Conservation (phyloP, 2,797 vertebrate genomes). For the Carcharodon carcharias region DNA sequence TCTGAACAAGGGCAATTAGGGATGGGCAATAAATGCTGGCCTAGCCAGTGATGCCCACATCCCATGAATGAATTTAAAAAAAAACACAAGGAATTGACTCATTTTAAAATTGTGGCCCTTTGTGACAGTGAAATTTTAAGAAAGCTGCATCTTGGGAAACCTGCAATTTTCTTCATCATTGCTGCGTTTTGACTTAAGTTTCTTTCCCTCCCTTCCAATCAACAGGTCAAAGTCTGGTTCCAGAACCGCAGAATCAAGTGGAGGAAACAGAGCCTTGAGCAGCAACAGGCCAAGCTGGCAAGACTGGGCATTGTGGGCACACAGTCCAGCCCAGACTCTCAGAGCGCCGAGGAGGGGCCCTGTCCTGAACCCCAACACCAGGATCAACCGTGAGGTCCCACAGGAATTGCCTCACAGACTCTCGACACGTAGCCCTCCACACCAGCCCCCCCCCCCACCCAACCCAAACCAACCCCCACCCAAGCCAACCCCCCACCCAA, state of each 20-base stretch:
- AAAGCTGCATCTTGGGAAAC: not conserved
- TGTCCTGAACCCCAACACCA: not conserved
- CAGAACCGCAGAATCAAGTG: slow-evolving; percentile 77
- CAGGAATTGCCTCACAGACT: not conserved
- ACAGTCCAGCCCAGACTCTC: slow-evolving; percentile 60
- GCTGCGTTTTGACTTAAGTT: not conserved
- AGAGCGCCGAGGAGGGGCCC: slow-evolving; percentile 57
- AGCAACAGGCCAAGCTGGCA: slow-evolving; percentile 71
- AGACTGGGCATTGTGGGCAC: slow-evolving; percentile 60
- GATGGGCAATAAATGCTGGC: too few relatives aligned
- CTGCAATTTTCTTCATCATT: not conserved
- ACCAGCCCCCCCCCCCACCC: too few relatives aligned
- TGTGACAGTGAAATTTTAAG: not conserved
- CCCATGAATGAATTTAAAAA: too few relatives aligned
- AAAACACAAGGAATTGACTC: not conserved
- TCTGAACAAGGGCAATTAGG: too few relatives aligned
- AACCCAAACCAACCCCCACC: too few relatives aligned
- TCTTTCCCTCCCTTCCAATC: not conserved
- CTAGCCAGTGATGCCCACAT: too few relatives aligned
- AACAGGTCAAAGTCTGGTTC: slow-evolving; percentile 76
- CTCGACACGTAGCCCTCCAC: not conserved
- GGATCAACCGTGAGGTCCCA: not conserved
- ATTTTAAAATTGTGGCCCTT: not conserved
- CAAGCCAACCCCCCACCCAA: too few relatives aligned
- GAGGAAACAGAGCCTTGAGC: slow-evolving; percentile 77